Evolutionary conservation across 2,113 vertebrate species (phyloP).

Genomic region (Irena cyanogastra): DNA sequence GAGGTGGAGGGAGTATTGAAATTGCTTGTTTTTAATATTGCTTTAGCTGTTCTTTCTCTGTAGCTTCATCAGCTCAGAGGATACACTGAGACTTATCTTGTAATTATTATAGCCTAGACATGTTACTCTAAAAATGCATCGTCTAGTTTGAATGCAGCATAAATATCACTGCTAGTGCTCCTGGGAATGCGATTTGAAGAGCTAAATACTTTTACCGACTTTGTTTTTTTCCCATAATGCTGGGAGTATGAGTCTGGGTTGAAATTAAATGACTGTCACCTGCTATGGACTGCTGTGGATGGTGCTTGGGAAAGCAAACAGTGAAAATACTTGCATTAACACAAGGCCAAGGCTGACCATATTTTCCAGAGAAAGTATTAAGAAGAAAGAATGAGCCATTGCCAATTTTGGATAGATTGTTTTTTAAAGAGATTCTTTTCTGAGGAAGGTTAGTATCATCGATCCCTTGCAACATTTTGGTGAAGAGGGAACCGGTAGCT

Average conservation of each 20-base stretch:
- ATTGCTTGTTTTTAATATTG: fast-evolving
- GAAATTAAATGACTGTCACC: background rate
- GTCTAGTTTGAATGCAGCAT: background rate
- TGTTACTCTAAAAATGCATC: background rate
- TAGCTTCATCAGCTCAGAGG: background rate
- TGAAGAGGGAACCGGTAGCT: background rate
- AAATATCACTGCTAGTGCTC: background rate
- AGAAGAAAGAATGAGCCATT: background rate
- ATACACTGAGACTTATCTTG: background rate
- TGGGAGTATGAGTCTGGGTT: background rate
- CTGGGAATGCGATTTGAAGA: background rate
- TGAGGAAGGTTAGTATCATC: background rate
- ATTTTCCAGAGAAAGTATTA: background rate
- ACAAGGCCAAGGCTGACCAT: background rate
- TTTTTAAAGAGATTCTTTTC: background rate
- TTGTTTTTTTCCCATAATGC: background rate
- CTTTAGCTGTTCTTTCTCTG: background rate
- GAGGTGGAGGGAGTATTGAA: background rate
- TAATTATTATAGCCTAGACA: background rate
- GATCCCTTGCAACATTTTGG: background rate
- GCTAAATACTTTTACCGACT: background rate
- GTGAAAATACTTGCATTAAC: background rate
- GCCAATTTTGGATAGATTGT: background rate
- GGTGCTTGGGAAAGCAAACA: background rate
- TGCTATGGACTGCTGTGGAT: background rate